Evolutionary conservation across 2,113 vertebrate species (phyloP).

Genomic region (Maccullochella peelii): DNA sequence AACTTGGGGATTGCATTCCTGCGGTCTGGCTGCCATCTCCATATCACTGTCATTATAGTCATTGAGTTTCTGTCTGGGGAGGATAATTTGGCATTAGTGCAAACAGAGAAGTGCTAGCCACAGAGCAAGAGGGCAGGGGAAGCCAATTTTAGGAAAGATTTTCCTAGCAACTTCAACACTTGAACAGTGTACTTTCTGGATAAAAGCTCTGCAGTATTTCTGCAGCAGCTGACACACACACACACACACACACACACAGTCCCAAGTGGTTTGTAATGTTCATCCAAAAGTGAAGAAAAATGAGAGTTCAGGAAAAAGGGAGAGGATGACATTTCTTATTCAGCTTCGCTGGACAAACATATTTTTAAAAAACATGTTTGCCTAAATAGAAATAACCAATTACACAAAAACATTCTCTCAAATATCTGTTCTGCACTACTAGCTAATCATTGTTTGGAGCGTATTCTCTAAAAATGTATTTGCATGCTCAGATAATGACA

Average conservation of each 20-base stretch:
- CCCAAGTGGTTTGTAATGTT: background rate
- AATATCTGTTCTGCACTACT: background rate
- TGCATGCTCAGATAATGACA: slow-evolving; percentile 30
- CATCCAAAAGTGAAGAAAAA: background rate
- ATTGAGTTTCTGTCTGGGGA: slow-evolving; percentile 16
- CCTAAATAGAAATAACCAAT: background rate
- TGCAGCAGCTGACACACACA: slow-evolving; percentile 2
- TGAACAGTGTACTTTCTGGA: background rate
- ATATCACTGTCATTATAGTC: slow-evolving; percentile 15
- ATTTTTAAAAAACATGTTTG: background rate
- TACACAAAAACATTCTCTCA: background rate
- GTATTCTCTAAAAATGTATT: background rate
- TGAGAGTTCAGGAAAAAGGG: too few relatives aligned
- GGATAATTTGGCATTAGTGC: slow-evolving; percentile 16
- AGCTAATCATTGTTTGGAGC: background rate
- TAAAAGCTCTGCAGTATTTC: slow-evolving; percentile 9
- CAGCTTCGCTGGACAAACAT: background rate
- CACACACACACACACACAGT: background rate
- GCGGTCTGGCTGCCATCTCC: slow-evolving; percentile 1
- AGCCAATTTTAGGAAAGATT: background rate
- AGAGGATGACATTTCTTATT: background rate
- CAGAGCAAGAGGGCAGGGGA: background rate
- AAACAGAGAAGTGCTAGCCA: background rate
- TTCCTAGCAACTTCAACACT: background rate
- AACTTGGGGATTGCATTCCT: background rate